Conservation (phyloP, 2,113 vertebrate species). For the Maccullochella peelii region DNA sequence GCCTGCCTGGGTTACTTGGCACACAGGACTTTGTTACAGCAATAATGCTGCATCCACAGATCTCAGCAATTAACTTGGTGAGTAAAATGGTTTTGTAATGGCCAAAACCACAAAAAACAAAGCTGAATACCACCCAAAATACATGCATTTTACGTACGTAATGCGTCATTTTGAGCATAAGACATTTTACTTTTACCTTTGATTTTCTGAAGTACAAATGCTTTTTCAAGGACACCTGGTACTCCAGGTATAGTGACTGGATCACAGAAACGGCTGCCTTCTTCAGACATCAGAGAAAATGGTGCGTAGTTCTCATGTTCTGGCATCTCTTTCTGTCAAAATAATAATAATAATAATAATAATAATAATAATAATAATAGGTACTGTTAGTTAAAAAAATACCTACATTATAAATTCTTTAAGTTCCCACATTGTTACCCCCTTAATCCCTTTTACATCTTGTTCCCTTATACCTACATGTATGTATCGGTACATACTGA, state of each 20-base stretch:
- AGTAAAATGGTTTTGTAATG: not conserved
- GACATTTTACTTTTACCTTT: conserved; percentile 33
- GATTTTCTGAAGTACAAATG: conserved; percentile 63
- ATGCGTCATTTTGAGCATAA: not conserved
- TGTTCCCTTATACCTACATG: no score
- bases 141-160: no score
- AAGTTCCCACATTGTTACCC: no score
- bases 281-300: conserved; percentile 38
- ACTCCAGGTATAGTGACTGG: conserved; percentile 68
- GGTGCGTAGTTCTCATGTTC: conserved; percentile 64
- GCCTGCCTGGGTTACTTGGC: not conserved
- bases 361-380: no score
- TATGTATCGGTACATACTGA: no score
- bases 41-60: not conserved
- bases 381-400: no score
- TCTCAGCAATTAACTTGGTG: not conserved
- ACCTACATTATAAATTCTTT: no score
- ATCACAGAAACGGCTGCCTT: conserved; percentile 56
- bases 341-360: not conserved
- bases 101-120: not conserved
- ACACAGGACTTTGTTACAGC: not conserved
- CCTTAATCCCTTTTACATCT: no score
- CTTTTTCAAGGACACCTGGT: conserved; percentile 57
- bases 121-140: no score
- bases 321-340: conserved; percentile 42